These are phyloP conservation scores for Rhinopomastus cyanomelas DNA, from an alignment of 2,113 vertebrate species.

Conservation along the genomic window DNA sequence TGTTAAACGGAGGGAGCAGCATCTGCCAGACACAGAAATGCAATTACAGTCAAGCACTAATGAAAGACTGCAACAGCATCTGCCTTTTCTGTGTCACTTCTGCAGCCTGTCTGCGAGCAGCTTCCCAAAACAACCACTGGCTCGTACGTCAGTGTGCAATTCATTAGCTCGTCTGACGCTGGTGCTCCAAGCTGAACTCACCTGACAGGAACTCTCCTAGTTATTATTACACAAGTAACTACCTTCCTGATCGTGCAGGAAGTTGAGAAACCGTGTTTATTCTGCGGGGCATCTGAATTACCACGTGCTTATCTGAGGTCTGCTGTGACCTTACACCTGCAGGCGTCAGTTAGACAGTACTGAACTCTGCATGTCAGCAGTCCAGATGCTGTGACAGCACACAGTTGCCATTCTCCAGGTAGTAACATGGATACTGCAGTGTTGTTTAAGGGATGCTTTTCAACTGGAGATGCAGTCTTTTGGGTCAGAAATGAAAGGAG, in stretches of 20 bases:
- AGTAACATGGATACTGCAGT: neutral
- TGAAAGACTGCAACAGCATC: slow-evolving; percentile 40
- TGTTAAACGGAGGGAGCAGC: slow-evolving; percentile 37
- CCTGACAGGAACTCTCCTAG: neutral
- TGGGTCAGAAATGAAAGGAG: neutral
- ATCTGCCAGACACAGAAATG: slow-evolving; percentile 51
- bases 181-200: neutral
- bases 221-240: neutral
- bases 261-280: neutral
- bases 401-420: neutral
- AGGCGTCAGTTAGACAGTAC: neutral
- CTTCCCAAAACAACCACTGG: neutral
- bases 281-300: neutral
- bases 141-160: neutral
- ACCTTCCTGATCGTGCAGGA: neutral
- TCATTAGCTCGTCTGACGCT: neutral
- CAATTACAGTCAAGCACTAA: slow-evolving; percentile 47
- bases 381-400: neutral
- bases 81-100: slow-evolving; percentile 30
- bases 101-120: neutral
- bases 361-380: neutral
- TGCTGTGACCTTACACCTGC: neutral
- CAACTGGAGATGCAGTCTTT: neutral
- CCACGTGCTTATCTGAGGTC: neutral
- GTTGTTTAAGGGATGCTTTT: neutral